Conservation (phyloP, 1,140 invertebrate genomes). For the Riptortus pedestris region DNA sequence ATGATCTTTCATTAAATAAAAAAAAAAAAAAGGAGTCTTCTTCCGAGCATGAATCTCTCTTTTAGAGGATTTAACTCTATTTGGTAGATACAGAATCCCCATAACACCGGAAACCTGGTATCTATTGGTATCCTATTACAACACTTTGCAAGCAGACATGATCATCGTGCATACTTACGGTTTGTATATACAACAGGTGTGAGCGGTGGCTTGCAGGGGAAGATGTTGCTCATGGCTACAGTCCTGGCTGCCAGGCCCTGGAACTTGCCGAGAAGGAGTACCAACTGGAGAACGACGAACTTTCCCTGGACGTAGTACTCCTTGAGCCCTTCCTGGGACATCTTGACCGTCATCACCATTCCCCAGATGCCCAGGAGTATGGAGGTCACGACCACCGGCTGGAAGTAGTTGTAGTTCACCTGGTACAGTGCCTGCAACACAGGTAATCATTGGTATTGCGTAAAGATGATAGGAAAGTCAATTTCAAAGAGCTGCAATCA, state of each 20-base stretch:
- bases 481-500: too few species aligned
- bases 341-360: constrained; percentile 45
- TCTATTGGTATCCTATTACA: too few species aligned
- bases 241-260: constrained; percentile 33
- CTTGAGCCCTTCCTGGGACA: constrained; percentile 39
- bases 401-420: constrained; percentile 47
- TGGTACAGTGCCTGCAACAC: constrained; percentile 47
- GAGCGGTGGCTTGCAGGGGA: constrained; percentile 36
- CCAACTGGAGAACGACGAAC: constrained; percentile 35
- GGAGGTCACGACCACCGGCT: constrained; percentile 46
- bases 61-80: too few species aligned
- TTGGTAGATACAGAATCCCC: too few species aligned
- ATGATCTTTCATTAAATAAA: too few species aligned
- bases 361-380: constrained; percentile 53
- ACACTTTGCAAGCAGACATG: too few species aligned
- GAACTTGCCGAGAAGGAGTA: constrained; percentile 34
- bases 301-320: constrained; percentile 34
- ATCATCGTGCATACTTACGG: constrained; percentile 34
- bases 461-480: too few species aligned
- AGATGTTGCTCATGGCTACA: constrained; percentile 28
- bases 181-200: constrained; percentile 41
- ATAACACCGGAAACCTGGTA: too few species aligned
- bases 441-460: too few species aligned
- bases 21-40: too few species aligned
- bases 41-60: too few species aligned